phyloP scores from a whole-genome alignment of 2,888 invertebrate species.

The Silvanus unidentatus region DNA sequence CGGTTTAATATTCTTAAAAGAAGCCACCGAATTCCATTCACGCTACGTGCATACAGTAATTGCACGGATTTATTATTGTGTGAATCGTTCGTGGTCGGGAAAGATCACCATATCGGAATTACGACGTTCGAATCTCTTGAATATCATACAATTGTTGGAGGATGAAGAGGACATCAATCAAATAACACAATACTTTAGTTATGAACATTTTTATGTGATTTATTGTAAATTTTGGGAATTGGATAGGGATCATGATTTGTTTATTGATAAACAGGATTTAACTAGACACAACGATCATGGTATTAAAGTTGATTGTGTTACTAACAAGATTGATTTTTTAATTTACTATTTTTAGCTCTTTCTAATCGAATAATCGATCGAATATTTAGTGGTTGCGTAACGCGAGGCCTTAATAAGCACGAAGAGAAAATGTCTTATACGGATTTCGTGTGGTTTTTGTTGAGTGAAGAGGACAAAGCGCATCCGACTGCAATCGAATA shows the following conservation, averaged over 20 bases:
- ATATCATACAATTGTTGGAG: slow-evolving; percentile 76
- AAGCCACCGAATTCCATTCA: slow-evolving; percentile 97
- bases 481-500: slow-evolving; percentile 93
- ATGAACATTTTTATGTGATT: slow-evolving; percentile 99
- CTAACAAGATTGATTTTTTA: neutral
- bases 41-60: slow-evolving; percentile 98
- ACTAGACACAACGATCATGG: slow-evolving; percentile 94
- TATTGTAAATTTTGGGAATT: slow-evolving; percentile 99
- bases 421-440: slow-evolving; percentile 91
- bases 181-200: slow-evolving; percentile 85
- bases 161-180: slow-evolving; percentile 97
- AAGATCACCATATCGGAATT: slow-evolving; percentile 83
- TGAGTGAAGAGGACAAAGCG: slow-evolving; percentile 98
- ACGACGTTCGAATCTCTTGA: slow-evolving; percentile 82
- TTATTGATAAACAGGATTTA: slow-evolving; percentile 90
- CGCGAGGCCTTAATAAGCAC: slow-evolving; percentile 62
- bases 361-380: slow-evolving; percentile 96
- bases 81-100: slow-evolving; percentile 91
- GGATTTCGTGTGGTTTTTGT: slow-evolving; percentile 98
- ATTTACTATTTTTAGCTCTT: slow-evolving; percentile 57
- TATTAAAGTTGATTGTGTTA: slow-evolving; percentile 42
- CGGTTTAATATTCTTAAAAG: slow-evolving; percentile 92
- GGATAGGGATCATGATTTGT: slow-evolving; percentile 95
- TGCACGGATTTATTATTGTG: slow-evolving; percentile 94
- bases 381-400: slow-evolving; percentile 95